Evolutionary conservation across 2,888 invertebrate species (phyloP).

Genomic region (Trimorus sp.): DNA sequence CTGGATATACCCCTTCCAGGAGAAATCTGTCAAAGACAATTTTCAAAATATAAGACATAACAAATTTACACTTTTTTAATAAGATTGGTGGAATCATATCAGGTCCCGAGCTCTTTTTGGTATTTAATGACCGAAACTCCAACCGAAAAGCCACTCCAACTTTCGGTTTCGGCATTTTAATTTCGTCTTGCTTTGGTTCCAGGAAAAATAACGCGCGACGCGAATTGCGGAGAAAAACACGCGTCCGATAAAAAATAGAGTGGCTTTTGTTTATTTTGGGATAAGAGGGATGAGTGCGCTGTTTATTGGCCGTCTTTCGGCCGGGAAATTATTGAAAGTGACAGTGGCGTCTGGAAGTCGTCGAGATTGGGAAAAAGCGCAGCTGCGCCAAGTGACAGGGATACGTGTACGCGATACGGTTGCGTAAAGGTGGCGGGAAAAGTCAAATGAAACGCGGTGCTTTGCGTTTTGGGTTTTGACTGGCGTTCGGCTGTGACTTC

Average conservation of each 20-base stretch:
- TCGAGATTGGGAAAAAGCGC: conserved; percentile 47
- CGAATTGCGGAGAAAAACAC: conserved; percentile 37
- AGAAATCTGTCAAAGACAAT: no score
- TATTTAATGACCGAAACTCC: no score
- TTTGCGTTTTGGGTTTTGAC: conserved; percentile 44
- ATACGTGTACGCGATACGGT: conserved; percentile 51
- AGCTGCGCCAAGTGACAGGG: conserved; percentile 47
- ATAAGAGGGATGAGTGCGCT: conserved; percentile 20
- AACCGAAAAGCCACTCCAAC: background rate
- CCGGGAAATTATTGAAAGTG: conserved; percentile 47
- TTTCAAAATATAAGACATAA: no score
- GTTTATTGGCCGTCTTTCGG: conserved; percentile 42
- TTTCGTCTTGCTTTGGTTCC: conserved; percentile 32
- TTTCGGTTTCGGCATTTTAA: conserved; percentile 12
- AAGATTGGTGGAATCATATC: no score
- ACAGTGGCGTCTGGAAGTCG: conserved; percentile 47
- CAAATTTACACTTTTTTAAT: no score
- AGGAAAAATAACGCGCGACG: conserved; percentile 39
- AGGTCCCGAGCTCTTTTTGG: no score
- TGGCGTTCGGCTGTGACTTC: conserved; percentile 10
- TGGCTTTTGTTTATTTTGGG: conserved; percentile 51
- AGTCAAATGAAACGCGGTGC: conserved; percentile 32
- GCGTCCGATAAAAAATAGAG: conserved; percentile 48
- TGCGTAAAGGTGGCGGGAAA: conserved; percentile 32
- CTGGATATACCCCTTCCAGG: no score